Evolutionary conservation across 2,888 invertebrate species (phyloP).

Genomic region (Hirtodrosophila trivittata): DNA sequence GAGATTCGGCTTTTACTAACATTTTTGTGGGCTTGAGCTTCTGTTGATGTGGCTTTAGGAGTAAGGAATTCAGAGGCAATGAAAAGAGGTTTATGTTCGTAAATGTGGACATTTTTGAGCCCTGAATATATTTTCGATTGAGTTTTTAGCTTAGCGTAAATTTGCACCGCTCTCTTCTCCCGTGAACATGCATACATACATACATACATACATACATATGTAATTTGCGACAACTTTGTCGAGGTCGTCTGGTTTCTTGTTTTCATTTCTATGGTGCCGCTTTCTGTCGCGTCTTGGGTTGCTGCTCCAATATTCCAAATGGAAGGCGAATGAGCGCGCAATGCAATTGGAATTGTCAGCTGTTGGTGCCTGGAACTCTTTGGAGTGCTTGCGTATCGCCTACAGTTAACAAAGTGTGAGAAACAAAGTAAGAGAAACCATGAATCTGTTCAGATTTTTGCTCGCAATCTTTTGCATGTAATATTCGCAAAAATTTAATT

Average conservation of each 20-base stretch:
- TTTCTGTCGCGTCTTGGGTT: conserved; percentile 43
- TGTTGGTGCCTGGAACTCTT: conserved; percentile 34
- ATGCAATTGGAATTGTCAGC: conserved; percentile 44
- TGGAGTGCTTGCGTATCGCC: conserved; percentile 20
- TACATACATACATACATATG: too few species aligned
- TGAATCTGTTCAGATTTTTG: too few species aligned
- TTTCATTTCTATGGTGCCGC: conserved; percentile 53
- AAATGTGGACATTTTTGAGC: too few species aligned
- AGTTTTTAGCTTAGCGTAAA: too few species aligned
- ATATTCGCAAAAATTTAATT: too few species aligned
- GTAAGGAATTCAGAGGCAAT: conserved; percentile 30
- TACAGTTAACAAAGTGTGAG: conserved; percentile 4
- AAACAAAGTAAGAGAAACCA: background rate
- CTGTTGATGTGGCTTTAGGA: conserved; percentile 17
- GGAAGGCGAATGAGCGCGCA: conserved; percentile 24
- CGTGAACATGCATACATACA: too few species aligned
- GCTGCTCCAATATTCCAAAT: conserved; percentile 44
- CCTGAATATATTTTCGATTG: too few species aligned
- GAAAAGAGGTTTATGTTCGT: background rate
- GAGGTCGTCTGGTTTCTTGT: conserved; percentile 81
- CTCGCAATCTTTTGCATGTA: too few species aligned
- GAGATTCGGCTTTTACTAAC: conserved; percentile 29
- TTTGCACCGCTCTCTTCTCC: too few species aligned
- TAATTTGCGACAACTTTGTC: conserved; percentile 67
- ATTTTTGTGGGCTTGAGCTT: conserved; percentile 26